Evolutionary conservation across 2,113 vertebrate species (phyloP).

Genomic region (Azemiops feae): DNA sequence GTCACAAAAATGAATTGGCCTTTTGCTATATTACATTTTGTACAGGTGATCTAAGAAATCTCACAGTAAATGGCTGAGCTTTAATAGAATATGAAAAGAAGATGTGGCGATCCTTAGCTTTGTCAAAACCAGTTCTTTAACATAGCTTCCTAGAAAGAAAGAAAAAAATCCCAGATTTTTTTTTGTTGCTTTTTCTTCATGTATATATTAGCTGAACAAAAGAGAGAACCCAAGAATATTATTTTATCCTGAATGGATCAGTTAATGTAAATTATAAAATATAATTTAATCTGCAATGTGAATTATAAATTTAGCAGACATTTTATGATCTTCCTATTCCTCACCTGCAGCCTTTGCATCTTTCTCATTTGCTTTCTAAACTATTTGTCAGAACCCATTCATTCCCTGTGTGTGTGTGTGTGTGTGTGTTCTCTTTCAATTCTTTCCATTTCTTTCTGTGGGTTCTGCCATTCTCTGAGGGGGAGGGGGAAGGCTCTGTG

Average conservation of each 20-base stretch:
- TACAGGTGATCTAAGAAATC: neutral
- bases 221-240: neutral
- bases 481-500: too few species aligned
- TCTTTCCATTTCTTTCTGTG: too few species aligned
- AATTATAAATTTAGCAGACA: neutral
- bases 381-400: neutral
- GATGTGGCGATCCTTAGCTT: neutral
- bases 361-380: neutral
- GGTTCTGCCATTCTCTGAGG: too few species aligned
- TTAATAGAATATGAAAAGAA: neutral
- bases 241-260: neutral
- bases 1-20: neutral
- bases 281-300: neutral
- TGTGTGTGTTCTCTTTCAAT: too few species aligned
- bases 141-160: neutral
- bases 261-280: neutral
- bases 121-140: neutral
- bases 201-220: neutral
- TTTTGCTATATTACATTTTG: neutral
- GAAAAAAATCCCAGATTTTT: neutral
- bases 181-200: neutral
- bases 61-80: neutral
- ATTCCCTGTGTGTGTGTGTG: too few species aligned
- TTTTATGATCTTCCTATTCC: neutral
- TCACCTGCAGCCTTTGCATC: neutral